These are phyloP conservation scores for Pandemis cinnamomeana DNA, from an alignment of 2,888 invertebrate species.

Conservation along the genomic window DNA sequence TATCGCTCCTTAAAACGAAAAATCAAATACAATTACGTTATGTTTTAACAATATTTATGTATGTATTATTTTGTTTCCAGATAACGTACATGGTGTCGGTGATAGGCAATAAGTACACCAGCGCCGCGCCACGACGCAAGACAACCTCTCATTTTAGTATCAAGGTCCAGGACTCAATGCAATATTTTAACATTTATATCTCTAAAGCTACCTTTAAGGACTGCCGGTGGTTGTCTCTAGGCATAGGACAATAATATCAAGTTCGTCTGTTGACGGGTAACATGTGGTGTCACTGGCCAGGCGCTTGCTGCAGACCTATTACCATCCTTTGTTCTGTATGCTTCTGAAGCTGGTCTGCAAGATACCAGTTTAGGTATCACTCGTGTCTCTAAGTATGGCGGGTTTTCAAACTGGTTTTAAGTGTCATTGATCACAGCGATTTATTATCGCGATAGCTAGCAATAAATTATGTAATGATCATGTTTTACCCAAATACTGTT, in stretches of 20 bases:
- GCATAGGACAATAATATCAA: neutral
- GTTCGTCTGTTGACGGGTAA: neutral
- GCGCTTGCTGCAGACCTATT: neutral
- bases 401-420: neutral
- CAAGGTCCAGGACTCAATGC: conserved; percentile 23
- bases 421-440: neutral
- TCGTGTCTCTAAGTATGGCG: no score
- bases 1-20: no score
- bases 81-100: conserved; percentile 21
- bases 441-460: neutral
- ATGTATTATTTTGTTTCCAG: conserved; percentile 15
- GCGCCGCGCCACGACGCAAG: conserved; percentile 12
- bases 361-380: neutral
- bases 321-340: no score
- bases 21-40: neutral
- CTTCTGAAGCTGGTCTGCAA: neutral
- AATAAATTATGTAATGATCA: neutral
- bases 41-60: neutral
- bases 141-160: conserved; percentile 13
- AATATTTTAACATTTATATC: neutral
- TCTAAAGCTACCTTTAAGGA: neutral
- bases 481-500: neutral
- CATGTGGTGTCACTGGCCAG: neutral
- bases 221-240: neutral
- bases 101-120: conserved; percentile 26